phyloP scores from a whole-genome alignment of 2,797 vertebrate genomes.

The Anas bahamensis region DNA sequence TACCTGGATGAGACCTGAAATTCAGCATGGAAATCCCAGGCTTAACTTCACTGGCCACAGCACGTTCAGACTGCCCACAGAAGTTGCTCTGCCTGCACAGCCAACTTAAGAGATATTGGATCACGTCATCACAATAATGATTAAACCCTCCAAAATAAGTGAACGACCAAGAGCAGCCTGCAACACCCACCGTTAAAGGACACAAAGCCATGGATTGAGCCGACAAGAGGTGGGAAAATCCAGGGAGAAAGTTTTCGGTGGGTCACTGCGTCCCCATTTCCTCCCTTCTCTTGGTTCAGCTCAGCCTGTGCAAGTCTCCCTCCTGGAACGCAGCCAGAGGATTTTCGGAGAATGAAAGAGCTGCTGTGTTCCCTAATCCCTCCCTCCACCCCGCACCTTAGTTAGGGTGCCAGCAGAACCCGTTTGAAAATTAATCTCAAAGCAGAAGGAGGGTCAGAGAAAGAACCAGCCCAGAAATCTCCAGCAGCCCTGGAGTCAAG shows the following conservation, averaged over 20 bases:
- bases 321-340: background rate
- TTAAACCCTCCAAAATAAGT: background rate
- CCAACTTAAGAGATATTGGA: background rate
- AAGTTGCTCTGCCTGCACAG: background rate
- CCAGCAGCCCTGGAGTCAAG: background rate
- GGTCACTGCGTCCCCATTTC: background rate
- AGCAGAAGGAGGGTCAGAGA: background rate
- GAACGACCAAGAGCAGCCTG: background rate
- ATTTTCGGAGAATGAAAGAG: constrained; percentile 54
- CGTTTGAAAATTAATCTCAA: constrained; percentile 1
- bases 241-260: background rate
- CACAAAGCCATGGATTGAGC: background rate
- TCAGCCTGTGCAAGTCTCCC: background rate
- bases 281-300: background rate
- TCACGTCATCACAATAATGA: background rate
- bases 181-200: background rate
- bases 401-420: background rate
- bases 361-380: constrained; percentile 40
- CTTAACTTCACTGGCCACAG: background rate
- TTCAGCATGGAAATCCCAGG: background rate
- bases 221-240: background rate
- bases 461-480: background rate
- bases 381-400: background rate
- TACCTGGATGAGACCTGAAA: background rate
- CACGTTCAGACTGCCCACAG: background rate